Percentiles rank a stretch among this genome's conserved stretches.
phyloP scores from a whole-genome alignment of 2,888 invertebrate genomes.

The Coleophora deauratella region DNA sequence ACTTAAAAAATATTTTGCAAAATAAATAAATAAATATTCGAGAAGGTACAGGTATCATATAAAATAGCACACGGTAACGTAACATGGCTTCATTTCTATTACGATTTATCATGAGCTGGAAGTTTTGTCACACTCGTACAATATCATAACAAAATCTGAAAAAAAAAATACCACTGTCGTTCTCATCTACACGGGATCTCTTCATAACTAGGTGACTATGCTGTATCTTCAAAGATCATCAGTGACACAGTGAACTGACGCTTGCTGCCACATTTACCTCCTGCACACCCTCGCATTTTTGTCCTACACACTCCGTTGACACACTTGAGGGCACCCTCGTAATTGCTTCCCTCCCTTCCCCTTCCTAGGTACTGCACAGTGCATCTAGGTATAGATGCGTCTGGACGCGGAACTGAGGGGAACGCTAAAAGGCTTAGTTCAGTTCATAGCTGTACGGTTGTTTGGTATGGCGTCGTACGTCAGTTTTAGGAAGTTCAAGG shows the following conservation, averaged over 20 bases:
- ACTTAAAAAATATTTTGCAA: too few species aligned
- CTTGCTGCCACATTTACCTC: slow-evolving; percentile 66
- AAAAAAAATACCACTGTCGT: too few species aligned
- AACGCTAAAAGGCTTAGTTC: slow-evolving; percentile 59
- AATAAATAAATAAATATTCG: too few species aligned
- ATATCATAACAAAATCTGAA: too few species aligned
- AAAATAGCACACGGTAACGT: too few species aligned
- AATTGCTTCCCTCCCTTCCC: slow-evolving; percentile 51
- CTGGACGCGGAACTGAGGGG: slow-evolving; percentile 59
- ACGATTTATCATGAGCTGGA: too few species aligned
- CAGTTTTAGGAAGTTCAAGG: not conserved
- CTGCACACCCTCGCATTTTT: slow-evolving; percentile 63
- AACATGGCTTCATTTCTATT: too few species aligned
- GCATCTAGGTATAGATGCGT: slow-evolving; percentile 50
- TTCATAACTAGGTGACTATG: too few species aligned
- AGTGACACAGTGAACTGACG: slow-evolving; percentile 72
- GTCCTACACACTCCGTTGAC: slow-evolving; percentile 68
- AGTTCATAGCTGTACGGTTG: slow-evolving; percentile 49
- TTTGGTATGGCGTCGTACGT: not conserved
- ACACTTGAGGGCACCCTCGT: slow-evolving; percentile 67
- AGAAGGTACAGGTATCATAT: too few species aligned
- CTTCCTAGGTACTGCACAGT: slow-evolving; percentile 32
- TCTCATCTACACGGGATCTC: too few species aligned
- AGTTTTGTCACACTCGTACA: too few species aligned
- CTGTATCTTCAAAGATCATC: slow-evolving; percentile 54